phyloP scores from a whole-genome alignment of 1,140 invertebrate genomes.

The Periplaneta americana region DNA sequence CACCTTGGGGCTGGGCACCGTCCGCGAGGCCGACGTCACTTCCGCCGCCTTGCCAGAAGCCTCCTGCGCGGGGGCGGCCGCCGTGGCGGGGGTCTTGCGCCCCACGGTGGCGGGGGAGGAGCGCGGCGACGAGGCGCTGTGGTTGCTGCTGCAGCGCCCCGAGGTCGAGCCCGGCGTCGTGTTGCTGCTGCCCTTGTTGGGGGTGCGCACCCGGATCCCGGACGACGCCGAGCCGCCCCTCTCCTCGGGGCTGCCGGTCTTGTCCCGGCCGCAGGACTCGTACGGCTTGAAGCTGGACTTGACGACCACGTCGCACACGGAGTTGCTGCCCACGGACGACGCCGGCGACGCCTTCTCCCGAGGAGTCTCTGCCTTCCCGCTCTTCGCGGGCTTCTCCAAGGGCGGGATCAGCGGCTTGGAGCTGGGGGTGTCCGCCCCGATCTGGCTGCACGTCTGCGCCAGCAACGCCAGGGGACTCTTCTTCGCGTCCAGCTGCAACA shows the following conservation, averaged over 20 bases:
- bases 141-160: slow-evolving; percentile 51
- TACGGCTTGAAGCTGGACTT: slow-evolving; percentile 67
- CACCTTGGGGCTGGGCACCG: not conserved
- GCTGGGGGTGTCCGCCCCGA: slow-evolving; percentile 79
- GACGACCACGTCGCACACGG: slow-evolving; percentile 35
- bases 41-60: not conserved
- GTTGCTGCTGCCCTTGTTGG: slow-evolving; percentile 35
- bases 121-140: slow-evolving; percentile 54
- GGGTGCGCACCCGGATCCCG: slow-evolving; percentile 48
- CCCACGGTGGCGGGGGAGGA: slow-evolving; percentile 38
- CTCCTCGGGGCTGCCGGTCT: slow-evolving; percentile 52
- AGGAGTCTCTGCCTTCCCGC: slow-evolving; percentile 40
- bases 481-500: slow-evolving; percentile 88
- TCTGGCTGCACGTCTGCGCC: slow-evolving; percentile 93
- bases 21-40: not conserved
- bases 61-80: not conserved
- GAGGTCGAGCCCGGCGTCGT: slow-evolving; percentile 31
- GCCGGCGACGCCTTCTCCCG: slow-evolving; percentile 52
- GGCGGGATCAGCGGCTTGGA: slow-evolving; percentile 58
- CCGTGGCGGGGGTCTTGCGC: slow-evolving; percentile 34
- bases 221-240: slow-evolving; percentile 29
- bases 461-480: slow-evolving; percentile 90
- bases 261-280: slow-evolving; percentile 49
- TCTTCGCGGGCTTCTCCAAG: slow-evolving; percentile 38
- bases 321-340: slow-evolving; percentile 25